A percentile compares a stretch with the other conserved stretches of the same genome.
Conservation (phyloP, 2,797 vertebrate species). For the Takifugu ocellatus region DNA sequence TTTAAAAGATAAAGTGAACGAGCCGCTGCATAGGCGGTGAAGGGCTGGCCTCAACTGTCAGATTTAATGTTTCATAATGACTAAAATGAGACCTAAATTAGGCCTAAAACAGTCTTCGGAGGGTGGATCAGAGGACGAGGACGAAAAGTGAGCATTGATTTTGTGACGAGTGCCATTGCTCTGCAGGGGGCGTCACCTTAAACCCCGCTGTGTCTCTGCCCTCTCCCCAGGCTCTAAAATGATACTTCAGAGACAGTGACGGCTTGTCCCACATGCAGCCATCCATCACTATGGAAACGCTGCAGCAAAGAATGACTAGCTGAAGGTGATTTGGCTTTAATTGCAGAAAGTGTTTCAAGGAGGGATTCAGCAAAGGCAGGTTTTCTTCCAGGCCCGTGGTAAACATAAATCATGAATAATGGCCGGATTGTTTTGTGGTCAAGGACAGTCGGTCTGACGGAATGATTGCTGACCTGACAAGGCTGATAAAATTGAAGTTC, state of each 20-base stretch:
- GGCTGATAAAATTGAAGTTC: slow-evolving; percentile 62
- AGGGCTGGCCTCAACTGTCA: too few species aligned
- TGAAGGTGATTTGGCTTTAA: slow-evolving; percentile 45
- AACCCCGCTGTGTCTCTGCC: slow-evolving; percentile 34
- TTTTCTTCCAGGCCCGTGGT: slow-evolving; percentile 23
- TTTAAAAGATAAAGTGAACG: too few species aligned
- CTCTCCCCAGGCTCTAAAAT: slow-evolving; percentile 50
- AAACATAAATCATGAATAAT: slow-evolving; percentile 46
- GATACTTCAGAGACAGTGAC: slow-evolving; percentile 38
- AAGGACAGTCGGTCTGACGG: slow-evolving; percentile 48
- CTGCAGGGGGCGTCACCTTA: slow-evolving; percentile 56
- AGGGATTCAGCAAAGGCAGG: slow-evolving; percentile 28
- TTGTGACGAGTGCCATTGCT: slow-evolving; percentile 66
- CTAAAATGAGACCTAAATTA: too few species aligned
- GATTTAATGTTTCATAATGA: too few species aligned
- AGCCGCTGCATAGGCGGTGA: too few species aligned
- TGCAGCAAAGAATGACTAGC: slow-evolving; percentile 34
- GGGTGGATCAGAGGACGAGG: slow-evolving; percentile 61
- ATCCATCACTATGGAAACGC: slow-evolving; percentile 48
- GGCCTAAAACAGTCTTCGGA: slow-evolving; percentile 25
- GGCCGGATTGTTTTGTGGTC: slow-evolving; percentile 37
- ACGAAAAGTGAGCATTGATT: slow-evolving; percentile 47
- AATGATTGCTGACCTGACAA: slow-evolving; percentile 62
- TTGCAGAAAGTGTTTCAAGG: slow-evolving; percentile 21
- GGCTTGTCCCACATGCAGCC: slow-evolving; percentile 13